These are phyloP conservation scores for Limosa lapponica DNA, from an alignment of 2,797 vertebrate species.

Conservation along the genomic window DNA sequence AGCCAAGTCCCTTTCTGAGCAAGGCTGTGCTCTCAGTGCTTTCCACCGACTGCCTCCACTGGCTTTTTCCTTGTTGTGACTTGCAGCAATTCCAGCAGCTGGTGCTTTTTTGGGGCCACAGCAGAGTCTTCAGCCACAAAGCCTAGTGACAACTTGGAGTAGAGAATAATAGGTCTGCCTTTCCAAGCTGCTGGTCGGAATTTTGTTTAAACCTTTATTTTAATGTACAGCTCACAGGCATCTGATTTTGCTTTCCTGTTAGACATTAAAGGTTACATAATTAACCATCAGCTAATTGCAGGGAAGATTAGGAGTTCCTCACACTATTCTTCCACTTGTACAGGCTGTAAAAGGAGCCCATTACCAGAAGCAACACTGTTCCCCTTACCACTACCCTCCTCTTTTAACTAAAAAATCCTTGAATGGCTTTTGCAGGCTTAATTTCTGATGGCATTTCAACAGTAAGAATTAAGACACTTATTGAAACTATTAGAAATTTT, in stretches of 20 bases:
- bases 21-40: accelerated
- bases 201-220: background rate
- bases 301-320: background rate
- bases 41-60: background rate
- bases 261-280: background rate
- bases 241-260: background rate
- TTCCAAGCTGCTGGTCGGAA: background rate
- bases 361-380: background rate
- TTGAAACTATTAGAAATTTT: background rate
- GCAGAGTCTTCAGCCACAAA: background rate
- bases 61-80: background rate
- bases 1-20: background rate
- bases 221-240: background rate
- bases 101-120: background rate
- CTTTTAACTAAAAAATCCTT: background rate
- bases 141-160: accelerated
- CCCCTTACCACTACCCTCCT: background rate
- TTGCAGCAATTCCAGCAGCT: background rate
- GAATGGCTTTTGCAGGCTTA: background rate
- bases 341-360: background rate
- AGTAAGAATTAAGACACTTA: background rate
- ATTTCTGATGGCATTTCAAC: background rate
- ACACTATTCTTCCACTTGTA: background rate
- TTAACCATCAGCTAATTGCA: background rate
- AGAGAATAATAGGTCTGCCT: accelerated